phyloP scores from a whole-genome alignment of 2,888 invertebrate genomes.

The Melipona bicolor region DNA sequence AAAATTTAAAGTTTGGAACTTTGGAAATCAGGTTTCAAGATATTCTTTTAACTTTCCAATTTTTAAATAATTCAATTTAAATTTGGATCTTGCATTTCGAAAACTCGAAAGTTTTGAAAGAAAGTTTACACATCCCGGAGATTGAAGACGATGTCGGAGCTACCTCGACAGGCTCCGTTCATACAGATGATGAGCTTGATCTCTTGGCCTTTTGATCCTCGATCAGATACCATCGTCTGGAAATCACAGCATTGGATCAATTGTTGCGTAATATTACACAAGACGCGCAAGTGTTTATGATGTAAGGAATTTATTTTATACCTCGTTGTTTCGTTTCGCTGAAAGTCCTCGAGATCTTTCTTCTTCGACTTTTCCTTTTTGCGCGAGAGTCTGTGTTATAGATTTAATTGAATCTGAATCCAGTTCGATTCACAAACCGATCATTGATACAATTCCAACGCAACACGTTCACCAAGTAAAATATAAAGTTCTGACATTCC shows the following conservation, averaged over 20 bases:
- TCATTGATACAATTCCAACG: too few species aligned
- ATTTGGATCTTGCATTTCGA: not conserved
- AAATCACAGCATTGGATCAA: constrained; percentile 7
- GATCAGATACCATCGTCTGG: constrained; percentile 4
- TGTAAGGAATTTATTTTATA: not conserved
- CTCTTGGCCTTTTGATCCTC: not conserved
- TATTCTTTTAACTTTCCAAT: not conserved
- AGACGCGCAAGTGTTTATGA: not conserved
- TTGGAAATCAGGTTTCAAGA: too few species aligned
- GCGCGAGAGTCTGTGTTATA: too few species aligned
- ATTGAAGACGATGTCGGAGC: not conserved
- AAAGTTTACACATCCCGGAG: not conserved
- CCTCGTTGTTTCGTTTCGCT: not conserved
- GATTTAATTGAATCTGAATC: too few species aligned
- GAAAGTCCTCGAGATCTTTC: not conserved
- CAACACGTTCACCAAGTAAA: not conserved
- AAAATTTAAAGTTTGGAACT: not conserved
- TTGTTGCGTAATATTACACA: not conserved
- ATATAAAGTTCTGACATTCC: not conserved
- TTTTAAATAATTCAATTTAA: not conserved
- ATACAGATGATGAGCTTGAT: not conserved
- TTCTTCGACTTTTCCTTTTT: too few species aligned
- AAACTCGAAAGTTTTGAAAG: not conserved
- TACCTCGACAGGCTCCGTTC: not conserved
- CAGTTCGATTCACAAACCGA: too few species aligned